Conservation (phyloP, 2,113 vertebrate species). For the Catagonus wagneri region DNA sequence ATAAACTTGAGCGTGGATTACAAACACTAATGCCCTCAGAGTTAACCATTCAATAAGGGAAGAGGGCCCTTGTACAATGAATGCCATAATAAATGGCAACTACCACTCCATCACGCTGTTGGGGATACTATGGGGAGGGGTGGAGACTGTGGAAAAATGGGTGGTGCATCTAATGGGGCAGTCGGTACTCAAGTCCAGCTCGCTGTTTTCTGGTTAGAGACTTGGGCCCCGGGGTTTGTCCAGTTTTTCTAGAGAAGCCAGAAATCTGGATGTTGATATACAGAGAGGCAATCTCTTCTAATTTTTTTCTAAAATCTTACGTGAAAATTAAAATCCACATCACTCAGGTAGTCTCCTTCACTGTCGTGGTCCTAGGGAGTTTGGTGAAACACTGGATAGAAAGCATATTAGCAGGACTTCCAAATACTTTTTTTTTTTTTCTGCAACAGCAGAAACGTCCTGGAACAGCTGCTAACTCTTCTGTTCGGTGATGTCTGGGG, state of each 20-base stretch:
- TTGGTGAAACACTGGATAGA: not conserved
- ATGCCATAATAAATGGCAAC: not conserved
- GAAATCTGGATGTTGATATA: not conserved
- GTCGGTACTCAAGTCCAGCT: not conserved
- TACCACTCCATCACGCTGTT: accelerated
- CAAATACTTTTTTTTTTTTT: not conserved
- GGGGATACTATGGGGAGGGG: not conserved
- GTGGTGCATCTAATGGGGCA: accelerated
- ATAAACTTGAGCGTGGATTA: not conserved
- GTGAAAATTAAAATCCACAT: not conserved
- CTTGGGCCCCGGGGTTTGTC: not conserved
- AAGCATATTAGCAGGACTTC: not conserved
- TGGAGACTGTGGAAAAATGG: not conserved
- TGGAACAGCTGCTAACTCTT: constrained; percentile 52
- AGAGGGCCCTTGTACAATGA: not conserved
- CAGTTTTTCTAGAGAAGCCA: not conserved
- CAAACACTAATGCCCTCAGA: not conserved
- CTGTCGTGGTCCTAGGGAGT: not conserved
- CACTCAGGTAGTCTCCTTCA: not conserved
- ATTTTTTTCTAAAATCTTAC: not conserved
- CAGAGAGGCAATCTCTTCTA: not conserved
- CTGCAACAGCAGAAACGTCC: not conserved
- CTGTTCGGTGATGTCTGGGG: constrained; percentile 53
- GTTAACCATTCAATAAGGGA: not conserved
- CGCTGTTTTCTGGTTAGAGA: not conserved